Evolutionary conservation across 2,113 vertebrate species (phyloP), one percentile per base, ranked within the genome.

Genomic region (Dicentrarchus labrax): DNA sequence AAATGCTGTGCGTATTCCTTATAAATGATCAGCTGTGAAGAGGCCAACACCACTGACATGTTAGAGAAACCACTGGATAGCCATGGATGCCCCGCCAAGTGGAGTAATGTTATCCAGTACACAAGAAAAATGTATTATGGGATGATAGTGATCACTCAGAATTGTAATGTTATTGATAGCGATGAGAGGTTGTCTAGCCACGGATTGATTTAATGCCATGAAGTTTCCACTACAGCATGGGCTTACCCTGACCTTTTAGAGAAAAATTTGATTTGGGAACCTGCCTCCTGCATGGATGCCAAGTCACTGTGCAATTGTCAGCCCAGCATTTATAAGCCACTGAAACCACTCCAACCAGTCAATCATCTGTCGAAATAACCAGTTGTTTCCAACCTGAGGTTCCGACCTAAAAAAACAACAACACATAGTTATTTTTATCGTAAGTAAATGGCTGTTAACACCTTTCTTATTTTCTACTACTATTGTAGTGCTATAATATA

Each of bases 171-270:
- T 83, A 81, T 83, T 86, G 80, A 84, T 84, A 60, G 80, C 38
- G 50, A 74, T 84, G 86, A 86, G 70, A 82, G 75, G 68, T 73
- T 62, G 56, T 85, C 67, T 30, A 11, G 71, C 56, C 59, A 24
- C 7, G 11, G 70, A 88, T 83, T 86, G 89, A 92, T 92, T 90
- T 72, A 81, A 72, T 78, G 84, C 66, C 43, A 6, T 50, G 67
- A 84, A 30, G 78, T 83, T 84, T 84, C 61, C 77, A 39, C 72
- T 73, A 45, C 64, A 78, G 39, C 59, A 43, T 9, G 21, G 70
- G 76, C 48, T 82, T 16, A 68, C 38, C 36, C 70, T 88, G 92
- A 87, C 84, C 89, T 92, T 91, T 92, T 62, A 66, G 53, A 78
- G 39, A 74, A 76, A 74, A 60, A 81, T 84, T 75, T 22, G 62